Evolutionary conservation across 2,888 invertebrate genomes (phyloP).

Genomic region (Eupithecia inturbata): DNA sequence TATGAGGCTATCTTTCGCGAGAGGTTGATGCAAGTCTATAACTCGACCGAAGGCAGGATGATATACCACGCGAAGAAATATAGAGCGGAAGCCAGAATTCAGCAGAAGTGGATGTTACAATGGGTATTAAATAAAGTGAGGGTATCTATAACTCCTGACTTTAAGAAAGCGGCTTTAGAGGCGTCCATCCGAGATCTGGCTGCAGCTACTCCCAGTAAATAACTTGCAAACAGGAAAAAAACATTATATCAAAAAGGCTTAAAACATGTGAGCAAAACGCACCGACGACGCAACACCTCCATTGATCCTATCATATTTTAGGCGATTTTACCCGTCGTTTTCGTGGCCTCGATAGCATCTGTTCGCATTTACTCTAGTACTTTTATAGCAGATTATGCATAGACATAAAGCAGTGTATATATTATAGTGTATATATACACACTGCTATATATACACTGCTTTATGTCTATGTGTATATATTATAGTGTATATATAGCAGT

Average conservation of each 20-base stretch:
- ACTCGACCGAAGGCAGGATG: conserved; percentile 88
- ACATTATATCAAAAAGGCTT: background rate
- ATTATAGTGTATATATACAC: too few species aligned
- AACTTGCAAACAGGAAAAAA: background rate
- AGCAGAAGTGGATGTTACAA: conserved; percentile 96
- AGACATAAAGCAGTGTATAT: background rate
- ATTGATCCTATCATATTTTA: background rate
- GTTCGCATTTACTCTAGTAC: background rate
- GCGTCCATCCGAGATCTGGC: conserved; percentile 94
- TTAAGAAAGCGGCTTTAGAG: conserved; percentile 93
- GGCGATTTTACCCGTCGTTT: background rate
- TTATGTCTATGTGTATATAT: too few species aligned
- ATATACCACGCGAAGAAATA: conserved; percentile 95
- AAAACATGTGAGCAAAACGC: background rate
- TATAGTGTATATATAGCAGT: too few species aligned
- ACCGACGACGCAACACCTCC: background rate
- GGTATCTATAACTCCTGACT: conserved; percentile 91
- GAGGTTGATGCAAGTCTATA: conserved; percentile 80
- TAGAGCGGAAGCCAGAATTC: conserved; percentile 89
- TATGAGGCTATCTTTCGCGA: conserved; percentile 95
- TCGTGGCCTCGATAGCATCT: background rate
- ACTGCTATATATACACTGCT: too few species aligned
- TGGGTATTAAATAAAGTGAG: conserved; percentile 94
- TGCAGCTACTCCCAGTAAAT: conserved; percentile 65
- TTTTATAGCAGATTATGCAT: background rate